Base-by-base conservation (phyloP, 2,113 vertebrate genomes). In the Zosterops japonicus region DNA sequence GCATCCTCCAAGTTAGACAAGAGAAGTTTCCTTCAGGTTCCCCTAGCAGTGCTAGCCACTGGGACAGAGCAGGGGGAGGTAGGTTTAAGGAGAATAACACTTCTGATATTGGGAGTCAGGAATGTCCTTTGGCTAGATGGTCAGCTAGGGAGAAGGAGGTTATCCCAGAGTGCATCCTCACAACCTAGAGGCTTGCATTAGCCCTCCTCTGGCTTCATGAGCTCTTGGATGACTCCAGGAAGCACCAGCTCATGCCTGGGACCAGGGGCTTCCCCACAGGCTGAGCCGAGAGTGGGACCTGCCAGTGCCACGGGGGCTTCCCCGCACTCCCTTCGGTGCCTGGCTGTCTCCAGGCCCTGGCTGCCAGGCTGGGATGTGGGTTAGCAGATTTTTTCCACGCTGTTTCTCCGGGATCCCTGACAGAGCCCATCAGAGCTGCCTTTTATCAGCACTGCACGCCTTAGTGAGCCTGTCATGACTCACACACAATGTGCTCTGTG, bases 401-500 rank as follows among this genome's bases (percentile, higher is more conserved):
- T 93, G 95, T 93, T 97, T 97, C 96, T 96, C 93, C 10, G 19
- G 84, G 95, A 82, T 97, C 95, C 94, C 96, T 96, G 96, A 97
- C 97, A 96, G 96, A 98, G 95, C 83, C 71, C 95, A 94, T 93
- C 97, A 98, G 98, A 98, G 97, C 98, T 98, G 98, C 93, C 97
- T 98, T 98, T 97, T 96, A 97, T 98, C 98, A 98, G 97, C 94
- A 75, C 98, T 98, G 98, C 98, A 98, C 95, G 98, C 98, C 98
- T 97, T 98, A 98, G 98, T 98, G 98, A 98, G 95, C 98, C 98
- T 98, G 98, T 98, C 98, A 97, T 97, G 98, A 97, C 98, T 96
- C 69, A 85, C 96, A 98, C 97, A 98, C 98, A 98, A 98, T 98
- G 97, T 94, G 98, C 97, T 99, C 98, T 98, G 97, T 97, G 97